A percentile compares a stretch with the other conserved stretches of the same genome.
phyloP scores from a whole-genome alignment of 2,888 invertebrate species.

The Unio delphinus region DNA sequence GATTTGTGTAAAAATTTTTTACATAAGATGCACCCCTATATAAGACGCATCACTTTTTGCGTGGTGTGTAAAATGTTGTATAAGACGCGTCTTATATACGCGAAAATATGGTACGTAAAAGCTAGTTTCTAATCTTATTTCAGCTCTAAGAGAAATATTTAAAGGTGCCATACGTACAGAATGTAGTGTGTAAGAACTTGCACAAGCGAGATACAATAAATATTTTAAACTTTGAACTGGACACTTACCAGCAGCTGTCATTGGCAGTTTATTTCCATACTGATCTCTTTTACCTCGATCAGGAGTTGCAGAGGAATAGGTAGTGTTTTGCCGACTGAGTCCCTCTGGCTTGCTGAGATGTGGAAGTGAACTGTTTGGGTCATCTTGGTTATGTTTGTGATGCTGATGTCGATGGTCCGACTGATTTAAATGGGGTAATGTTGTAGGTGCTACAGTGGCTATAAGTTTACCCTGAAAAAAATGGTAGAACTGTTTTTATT shows the following conservation, averaged over 20 bases:
- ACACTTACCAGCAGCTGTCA: slow-evolving; percentile 76
- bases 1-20: too few relatives aligned
- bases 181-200: too few relatives aligned
- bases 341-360: slow-evolving; percentile 49
- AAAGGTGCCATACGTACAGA: too few relatives aligned
- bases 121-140: too few relatives aligned
- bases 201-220: too few relatives aligned
- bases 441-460: slow-evolving; percentile 58
- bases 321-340: slow-evolving; percentile 40
- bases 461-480: slow-evolving; percentile 52
- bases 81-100: too few relatives aligned
- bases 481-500: background rate
- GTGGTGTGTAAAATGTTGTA: too few relatives aligned
- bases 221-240: too few relatives aligned
- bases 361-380: slow-evolving; percentile 45
- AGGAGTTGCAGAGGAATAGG: slow-evolving; percentile 40
- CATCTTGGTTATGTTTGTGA: slow-evolving; percentile 46
- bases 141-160: too few relatives aligned
- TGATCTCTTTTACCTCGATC: slow-evolving; percentile 64
- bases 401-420: slow-evolving; percentile 43
- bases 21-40: too few relatives aligned
- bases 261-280: slow-evolving; percentile 73
- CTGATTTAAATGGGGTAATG: slow-evolving; percentile 55
- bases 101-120: too few relatives aligned
- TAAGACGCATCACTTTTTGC: too few relatives aligned